phyloP scores from a whole-genome alignment of 2,797 vertebrate genomes.

The Varecia variegata region DNA sequence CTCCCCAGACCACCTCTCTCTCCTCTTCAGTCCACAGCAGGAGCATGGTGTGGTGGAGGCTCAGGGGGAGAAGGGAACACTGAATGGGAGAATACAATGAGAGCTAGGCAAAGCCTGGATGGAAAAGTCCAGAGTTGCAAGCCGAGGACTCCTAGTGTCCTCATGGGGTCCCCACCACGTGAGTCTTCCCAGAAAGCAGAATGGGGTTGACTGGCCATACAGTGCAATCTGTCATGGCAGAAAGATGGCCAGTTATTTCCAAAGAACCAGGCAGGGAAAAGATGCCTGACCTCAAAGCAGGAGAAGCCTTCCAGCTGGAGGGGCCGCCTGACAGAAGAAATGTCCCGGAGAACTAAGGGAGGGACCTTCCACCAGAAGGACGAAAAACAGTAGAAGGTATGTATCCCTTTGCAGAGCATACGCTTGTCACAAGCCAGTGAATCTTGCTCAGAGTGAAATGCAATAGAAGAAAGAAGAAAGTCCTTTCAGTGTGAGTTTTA shows the following conservation, averaged over 20 bases:
- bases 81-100: background rate
- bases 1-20: background rate
- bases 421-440: background rate
- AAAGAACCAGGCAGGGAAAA: background rate
- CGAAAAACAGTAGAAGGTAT: background rate
- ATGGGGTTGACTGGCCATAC: background rate
- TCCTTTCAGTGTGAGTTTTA: background rate
- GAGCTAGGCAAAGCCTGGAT: background rate
- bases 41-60: background rate
- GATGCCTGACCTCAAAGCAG: background rate
- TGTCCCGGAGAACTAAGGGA: background rate
- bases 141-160: background rate
- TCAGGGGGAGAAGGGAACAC: too few relatives aligned
- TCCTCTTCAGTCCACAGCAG: background rate
- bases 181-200: background rate
- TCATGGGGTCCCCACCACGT: background rate
- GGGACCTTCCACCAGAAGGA: background rate
- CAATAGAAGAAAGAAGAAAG: background rate
- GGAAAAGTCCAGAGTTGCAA: background rate
- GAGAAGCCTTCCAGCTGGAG: background rate
- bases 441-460: background rate
- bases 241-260: background rate
- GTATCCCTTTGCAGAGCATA: background rate
- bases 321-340: background rate
- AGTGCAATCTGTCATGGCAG: background rate